Conservation (phyloP, 2,888 invertebrate species). For the Sarcophaga subvicina region DNA sequence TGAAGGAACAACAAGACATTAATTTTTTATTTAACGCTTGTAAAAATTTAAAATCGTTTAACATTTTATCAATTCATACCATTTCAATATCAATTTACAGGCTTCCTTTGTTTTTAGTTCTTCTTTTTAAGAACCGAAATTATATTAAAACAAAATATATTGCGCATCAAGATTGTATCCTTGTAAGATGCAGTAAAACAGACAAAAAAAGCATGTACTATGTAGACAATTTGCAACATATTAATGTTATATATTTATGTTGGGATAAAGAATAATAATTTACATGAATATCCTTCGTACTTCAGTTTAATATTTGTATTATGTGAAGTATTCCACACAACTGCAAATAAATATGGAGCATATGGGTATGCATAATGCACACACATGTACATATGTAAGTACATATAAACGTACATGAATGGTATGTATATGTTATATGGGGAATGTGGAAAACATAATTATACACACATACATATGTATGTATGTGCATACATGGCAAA, state of each 20-base stretch:
- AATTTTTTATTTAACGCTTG: too few species aligned
- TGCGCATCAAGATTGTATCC: background rate
- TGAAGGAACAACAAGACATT: too few species aligned
- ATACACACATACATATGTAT: background rate
- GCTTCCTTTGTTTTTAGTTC: background rate
- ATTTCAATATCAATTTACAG: background rate
- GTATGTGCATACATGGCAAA: background rate
- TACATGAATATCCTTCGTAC: too few species aligned
- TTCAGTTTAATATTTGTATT: slow-evolving; percentile 35
- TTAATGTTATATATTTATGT: slow-evolving; percentile 14
- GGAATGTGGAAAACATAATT: background rate
- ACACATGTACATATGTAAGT: too few species aligned
- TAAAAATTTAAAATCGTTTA: too few species aligned
- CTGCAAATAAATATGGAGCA: slow-evolving; percentile 1
- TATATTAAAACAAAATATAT: background rate
- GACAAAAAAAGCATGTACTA: background rate
- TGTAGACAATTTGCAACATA: slow-evolving; percentile 30
- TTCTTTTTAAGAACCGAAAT: background rate
- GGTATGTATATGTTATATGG: background rate
- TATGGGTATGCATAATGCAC: too few species aligned
- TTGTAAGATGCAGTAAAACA: background rate
- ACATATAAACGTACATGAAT: background rate
- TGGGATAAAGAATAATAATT: too few species aligned
- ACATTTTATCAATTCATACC: too few species aligned
- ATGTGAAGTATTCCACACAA: slow-evolving; percentile 4